Evolutionary conservation across 2,113 vertebrate genomes (phyloP).

Genomic region (Elachura formosa): DNA sequence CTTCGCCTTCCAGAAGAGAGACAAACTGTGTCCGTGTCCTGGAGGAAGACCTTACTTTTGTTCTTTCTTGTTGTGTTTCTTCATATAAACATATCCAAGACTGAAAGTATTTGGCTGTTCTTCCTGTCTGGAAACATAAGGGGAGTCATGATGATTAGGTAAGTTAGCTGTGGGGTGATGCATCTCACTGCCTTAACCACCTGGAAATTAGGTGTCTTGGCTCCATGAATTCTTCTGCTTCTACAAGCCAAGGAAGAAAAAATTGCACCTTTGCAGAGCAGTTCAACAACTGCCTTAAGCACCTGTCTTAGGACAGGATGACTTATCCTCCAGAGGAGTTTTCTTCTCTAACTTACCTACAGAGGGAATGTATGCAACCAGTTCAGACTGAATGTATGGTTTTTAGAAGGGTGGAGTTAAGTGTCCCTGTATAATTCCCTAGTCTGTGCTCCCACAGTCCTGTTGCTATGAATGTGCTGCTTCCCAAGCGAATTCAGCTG

Average conservation of each 20-base stretch:
- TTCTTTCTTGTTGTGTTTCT: constrained; percentile 47
- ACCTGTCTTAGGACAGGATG: not conserved
- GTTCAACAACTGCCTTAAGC: constrained; percentile 5
- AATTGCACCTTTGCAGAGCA: not conserved
- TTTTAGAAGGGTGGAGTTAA: not conserved
- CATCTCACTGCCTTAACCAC: constrained; percentile 26
- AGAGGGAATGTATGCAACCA: not conserved
- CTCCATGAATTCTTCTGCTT: not conserved
- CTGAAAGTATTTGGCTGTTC: constrained; percentile 48
- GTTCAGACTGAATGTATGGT: not conserved
- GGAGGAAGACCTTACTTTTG: constrained; percentile 43
- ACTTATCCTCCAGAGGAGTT: not conserved
- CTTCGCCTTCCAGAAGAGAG: not conserved
- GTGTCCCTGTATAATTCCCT: not conserved
- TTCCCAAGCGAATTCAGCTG: not conserved
- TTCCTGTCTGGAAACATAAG: constrained; percentile 39
- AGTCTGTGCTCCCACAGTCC: not conserved
- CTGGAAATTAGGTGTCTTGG: constrained; percentile 34
- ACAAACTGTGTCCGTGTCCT: not conserved
- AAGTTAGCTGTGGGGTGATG: constrained; percentile 53
- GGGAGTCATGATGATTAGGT: constrained; percentile 37
- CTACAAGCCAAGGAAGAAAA: not conserved
- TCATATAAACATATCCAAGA: constrained; percentile 34
- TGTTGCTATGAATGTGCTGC: not conserved
- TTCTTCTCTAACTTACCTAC: not conserved